phyloP scores from a whole-genome alignment of 2,797 vertebrate genomes.

The Mus spretus region DNA sequence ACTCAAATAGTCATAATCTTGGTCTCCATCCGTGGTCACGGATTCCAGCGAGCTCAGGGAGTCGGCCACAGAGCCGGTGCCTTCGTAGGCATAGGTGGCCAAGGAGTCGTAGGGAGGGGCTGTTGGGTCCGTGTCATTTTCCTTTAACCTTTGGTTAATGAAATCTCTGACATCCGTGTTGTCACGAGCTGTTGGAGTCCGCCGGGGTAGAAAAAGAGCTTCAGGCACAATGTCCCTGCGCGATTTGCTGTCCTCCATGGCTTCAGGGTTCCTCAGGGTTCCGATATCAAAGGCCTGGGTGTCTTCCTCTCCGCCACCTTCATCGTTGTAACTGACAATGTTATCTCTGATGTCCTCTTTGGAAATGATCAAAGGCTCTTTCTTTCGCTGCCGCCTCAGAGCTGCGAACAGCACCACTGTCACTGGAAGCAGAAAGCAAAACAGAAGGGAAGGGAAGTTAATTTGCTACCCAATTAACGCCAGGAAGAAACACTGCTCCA shows the following conservation, averaged over 20 bases:
- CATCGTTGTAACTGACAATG: slow-evolving; percentile 99
- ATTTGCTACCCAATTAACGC: slow-evolving; percentile 77
- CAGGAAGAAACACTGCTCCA: slow-evolving; percentile 27
- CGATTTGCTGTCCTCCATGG: slow-evolving; percentile 96
- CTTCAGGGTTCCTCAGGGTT: slow-evolving; percentile 96
- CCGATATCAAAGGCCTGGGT: slow-evolving; percentile 99
- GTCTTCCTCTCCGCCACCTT: slow-evolving; percentile 99
- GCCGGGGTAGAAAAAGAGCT: slow-evolving; percentile 94
- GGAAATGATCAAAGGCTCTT: slow-evolving; percentile 99
- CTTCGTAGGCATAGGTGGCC: slow-evolving; percentile 99
- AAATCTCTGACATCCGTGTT: slow-evolving; percentile 98
- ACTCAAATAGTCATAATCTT: slow-evolving; percentile 98
- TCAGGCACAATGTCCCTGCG: slow-evolving; percentile 98
- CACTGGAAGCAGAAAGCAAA: slow-evolving; percentile 89
- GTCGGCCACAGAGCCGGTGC: slow-evolving; percentile 95
- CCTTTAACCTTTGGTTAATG: slow-evolving; percentile 96
- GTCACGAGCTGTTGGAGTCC: slow-evolving; percentile 95
- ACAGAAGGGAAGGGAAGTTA: slow-evolving; percentile 82
- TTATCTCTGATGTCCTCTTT: slow-evolving; percentile 99
- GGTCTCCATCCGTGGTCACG: slow-evolving; percentile 95
- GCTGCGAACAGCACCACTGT: slow-evolving; percentile 98
- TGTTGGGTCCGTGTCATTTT: slow-evolving; percentile 96
- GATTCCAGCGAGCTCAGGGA: slow-evolving; percentile 98
- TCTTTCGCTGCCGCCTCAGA: slow-evolving; percentile 97
- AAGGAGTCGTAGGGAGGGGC: slow-evolving; percentile 98